These are phyloP conservation scores for Schrankia costaestrigalis DNA, from an alignment of 2,888 invertebrate genomes.

Conservation along the genomic window DNA sequence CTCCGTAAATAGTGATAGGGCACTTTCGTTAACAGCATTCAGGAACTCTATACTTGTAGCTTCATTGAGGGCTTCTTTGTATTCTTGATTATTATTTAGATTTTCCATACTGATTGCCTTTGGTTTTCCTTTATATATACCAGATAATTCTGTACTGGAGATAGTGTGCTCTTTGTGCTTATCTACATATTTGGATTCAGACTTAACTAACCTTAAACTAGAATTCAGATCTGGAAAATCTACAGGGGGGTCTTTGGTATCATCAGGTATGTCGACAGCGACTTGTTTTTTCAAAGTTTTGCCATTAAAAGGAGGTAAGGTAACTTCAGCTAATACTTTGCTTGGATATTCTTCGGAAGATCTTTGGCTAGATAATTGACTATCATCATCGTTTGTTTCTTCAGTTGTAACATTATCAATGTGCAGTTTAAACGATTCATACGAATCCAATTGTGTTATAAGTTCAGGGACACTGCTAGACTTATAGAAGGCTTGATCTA, in stretches of 20 bases:
- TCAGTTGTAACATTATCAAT: constrained; percentile 60
- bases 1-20: constrained; percentile 56
- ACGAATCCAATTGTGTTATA: constrained; percentile 26
- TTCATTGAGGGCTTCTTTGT: constrained; percentile 58
- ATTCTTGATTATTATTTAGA: constrained; percentile 48
- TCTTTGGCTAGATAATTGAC: constrained; percentile 14
- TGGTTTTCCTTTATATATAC: constrained; percentile 65
- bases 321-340: constrained; percentile 36
- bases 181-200: constrained; percentile 40
- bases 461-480: constrained; percentile 35
- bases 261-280: constrained; percentile 48
- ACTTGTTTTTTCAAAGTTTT: constrained; percentile 61
- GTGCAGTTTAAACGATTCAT: constrained; percentile 41
- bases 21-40: constrained; percentile 44
- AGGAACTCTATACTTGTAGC: constrained; percentile 67
- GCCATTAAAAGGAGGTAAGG: constrained; percentile 41
- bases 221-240: constrained; percentile 31
- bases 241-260: constrained; percentile 32
- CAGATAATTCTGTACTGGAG: constrained; percentile 52
- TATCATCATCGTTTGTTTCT: constrained; percentile 59
- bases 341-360: constrained; percentile 27
- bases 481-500: constrained; percentile 66
- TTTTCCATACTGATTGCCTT: constrained; percentile 71
- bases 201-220: constrained; percentile 38
- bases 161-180: constrained; percentile 45